Conservation (phyloP, 2,797 vertebrate species). For the Hydrolagus colliei region DNA sequence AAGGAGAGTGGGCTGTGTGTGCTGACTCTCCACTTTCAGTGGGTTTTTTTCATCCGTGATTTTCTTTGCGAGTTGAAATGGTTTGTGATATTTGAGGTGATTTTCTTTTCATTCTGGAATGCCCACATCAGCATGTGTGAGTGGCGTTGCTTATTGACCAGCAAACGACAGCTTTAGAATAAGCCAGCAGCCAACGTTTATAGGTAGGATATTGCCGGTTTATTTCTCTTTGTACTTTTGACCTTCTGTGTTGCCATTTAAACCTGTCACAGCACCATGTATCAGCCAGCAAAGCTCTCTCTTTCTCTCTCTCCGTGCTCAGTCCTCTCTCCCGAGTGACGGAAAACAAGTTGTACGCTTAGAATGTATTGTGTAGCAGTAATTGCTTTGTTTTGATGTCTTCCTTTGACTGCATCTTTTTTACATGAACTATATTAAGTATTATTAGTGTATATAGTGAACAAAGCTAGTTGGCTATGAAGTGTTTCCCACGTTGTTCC, state of each 20-base stretch:
- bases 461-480: too few relatives aligned
- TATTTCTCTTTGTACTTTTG: background rate
- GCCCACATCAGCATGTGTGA: background rate
- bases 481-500: background rate
- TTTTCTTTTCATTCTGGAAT: background rate
- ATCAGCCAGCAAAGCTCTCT: background rate
- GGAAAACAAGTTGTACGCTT: too few relatives aligned
- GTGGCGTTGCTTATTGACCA: background rate
- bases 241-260: background rate
- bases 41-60: conserved; percentile 35
- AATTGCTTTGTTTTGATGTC: background rate
- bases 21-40: background rate
- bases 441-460: too few relatives aligned
- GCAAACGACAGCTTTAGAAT: background rate
- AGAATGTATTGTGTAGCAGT: background rate
- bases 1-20: conserved; percentile 26
- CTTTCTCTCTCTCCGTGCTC: too few relatives aligned
- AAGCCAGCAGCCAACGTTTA: background rate
- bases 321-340: too few relatives aligned
- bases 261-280: background rate
- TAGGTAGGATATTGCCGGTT: background rate
- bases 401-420: background rate
- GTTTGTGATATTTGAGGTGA: background rate
- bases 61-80: conserved; percentile 41
- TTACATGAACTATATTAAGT: too few relatives aligned